phyloP scores from a whole-genome alignment of 2,888 invertebrate species.

The Drosophila longiperda region DNA sequence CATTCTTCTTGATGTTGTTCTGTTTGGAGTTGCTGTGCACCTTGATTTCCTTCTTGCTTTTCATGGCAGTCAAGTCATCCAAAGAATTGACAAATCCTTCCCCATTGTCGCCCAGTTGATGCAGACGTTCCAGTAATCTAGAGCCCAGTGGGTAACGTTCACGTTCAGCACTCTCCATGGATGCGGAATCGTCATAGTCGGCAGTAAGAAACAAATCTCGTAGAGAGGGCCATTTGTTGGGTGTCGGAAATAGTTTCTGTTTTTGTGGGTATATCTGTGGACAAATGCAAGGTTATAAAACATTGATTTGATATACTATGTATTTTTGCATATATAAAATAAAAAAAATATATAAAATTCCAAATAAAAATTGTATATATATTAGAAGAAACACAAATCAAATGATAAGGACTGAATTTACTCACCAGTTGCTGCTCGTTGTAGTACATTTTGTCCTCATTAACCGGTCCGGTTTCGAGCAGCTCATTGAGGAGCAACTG shows the following conservation, averaged over 20 bases:
- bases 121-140: constrained; percentile 68
- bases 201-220: constrained; percentile 71
- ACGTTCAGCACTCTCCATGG: constrained; percentile 47
- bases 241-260: constrained; percentile 43
- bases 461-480: constrained; percentile 36
- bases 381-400: no score
- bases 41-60: constrained; percentile 63
- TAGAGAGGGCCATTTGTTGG: constrained; percentile 79
- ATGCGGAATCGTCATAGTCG: constrained; percentile 73
- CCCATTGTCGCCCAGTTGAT: constrained; percentile 52
- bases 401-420: no score
- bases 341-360: neutral
- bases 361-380: neutral
- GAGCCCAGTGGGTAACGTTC: constrained; percentile 36
- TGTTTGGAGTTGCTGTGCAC: constrained; percentile 62
- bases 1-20: constrained; percentile 83
- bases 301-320: neutral
- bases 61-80: constrained; percentile 60
- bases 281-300: neutral
- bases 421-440: constrained; percentile 62
- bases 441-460: constrained; percentile 62
- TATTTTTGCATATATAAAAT: neutral
- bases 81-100: constrained; percentile 28
- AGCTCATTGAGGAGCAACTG: constrained; percentile 68
- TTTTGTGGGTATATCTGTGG: constrained; percentile 47